Conservation (phyloP, 2,797 vertebrate species). For the Eulemur rubriventer region DNA sequence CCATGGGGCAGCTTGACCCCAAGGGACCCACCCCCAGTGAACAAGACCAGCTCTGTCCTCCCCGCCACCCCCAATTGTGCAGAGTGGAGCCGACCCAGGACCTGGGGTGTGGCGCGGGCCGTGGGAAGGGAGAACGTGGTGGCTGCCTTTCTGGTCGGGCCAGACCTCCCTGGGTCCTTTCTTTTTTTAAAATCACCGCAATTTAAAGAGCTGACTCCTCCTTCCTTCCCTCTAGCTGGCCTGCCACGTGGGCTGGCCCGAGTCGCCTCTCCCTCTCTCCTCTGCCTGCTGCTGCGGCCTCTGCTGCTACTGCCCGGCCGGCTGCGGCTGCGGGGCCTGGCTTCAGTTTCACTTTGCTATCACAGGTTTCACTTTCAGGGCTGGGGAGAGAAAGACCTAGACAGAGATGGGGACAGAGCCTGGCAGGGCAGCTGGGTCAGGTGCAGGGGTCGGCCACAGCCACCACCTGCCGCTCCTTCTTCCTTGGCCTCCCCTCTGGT, state of each 20-base stretch:
- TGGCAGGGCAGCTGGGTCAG: background rate
- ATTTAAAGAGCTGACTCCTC: background rate
- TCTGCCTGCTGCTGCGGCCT: background rate
- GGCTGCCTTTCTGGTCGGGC: background rate
- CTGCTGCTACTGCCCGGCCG: too few relatives aligned
- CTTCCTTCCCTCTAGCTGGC: background rate
- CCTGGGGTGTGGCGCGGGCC: background rate
- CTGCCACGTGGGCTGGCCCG: constrained; percentile 63
- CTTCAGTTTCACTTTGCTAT: constrained; percentile 69
- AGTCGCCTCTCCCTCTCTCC: background rate
- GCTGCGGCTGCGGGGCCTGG: background rate
- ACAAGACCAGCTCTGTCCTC: background rate
- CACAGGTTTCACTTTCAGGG: constrained; percentile 68
- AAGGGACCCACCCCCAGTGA: background rate
- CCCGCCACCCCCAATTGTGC: background rate
- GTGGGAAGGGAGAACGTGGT: background rate
- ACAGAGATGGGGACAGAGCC: background rate
- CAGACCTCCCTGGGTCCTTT: background rate
- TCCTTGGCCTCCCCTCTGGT: background rate
- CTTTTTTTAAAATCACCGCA: constrained; percentile 50
- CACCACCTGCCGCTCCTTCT: background rate
- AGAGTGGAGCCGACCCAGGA: background rate
- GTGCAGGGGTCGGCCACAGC: background rate
- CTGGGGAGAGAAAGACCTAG: background rate
- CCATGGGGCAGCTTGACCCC: background rate